Percentiles rank a stretch among this genome's conserved stretches.
phyloP scores from a whole-genome alignment of 2,888 invertebrate species.

The Xiphydria camelus region DNA sequence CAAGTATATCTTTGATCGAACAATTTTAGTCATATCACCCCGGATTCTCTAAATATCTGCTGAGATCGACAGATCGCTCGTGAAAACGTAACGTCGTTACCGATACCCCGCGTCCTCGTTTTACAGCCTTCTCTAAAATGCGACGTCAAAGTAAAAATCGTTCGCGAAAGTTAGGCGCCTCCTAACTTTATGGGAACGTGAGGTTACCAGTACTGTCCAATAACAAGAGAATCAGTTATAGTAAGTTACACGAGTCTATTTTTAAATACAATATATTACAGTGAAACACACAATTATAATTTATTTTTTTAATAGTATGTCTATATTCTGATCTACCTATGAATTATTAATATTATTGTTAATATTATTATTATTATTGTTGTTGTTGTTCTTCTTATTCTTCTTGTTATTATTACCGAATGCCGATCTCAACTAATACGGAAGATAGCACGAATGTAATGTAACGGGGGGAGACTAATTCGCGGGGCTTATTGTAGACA shows the following conservation, averaged over 20 bases:
- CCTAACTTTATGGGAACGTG: too few relatives aligned
- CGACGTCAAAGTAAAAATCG: too few relatives aligned
- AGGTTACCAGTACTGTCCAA: too few relatives aligned
- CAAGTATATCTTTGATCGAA: too few relatives aligned
- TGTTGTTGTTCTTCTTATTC: constrained; percentile 37
- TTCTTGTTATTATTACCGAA: constrained; percentile 41
- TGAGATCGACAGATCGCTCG: too few relatives aligned
- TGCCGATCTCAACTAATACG: constrained; percentile 41
- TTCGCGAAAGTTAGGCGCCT: too few relatives aligned
- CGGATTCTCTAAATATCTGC: too few relatives aligned
- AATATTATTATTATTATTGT: constrained; percentile 28
- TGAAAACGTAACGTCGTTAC: too few relatives aligned
- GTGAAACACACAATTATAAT: constrained; percentile 57
- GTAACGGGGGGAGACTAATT: constrained; percentile 52
- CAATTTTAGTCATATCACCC: too few relatives aligned
- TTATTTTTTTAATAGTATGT: constrained; percentile 55
- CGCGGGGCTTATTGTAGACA: constrained; percentile 29
- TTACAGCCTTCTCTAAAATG: too few relatives aligned
- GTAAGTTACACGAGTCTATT: constrained; percentile 38
- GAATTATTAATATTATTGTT: constrained; percentile 32
- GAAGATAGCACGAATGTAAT: constrained; percentile 47
- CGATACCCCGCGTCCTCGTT: too few relatives aligned
- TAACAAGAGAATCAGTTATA: constrained; percentile 16
- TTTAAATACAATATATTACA: constrained; percentile 58
- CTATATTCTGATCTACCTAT: constrained; percentile 47